These are phyloP conservation scores for Gisinianus flammeolus DNA, from an alignment of 2,888 invertebrate genomes.

Conservation along the genomic window DNA sequence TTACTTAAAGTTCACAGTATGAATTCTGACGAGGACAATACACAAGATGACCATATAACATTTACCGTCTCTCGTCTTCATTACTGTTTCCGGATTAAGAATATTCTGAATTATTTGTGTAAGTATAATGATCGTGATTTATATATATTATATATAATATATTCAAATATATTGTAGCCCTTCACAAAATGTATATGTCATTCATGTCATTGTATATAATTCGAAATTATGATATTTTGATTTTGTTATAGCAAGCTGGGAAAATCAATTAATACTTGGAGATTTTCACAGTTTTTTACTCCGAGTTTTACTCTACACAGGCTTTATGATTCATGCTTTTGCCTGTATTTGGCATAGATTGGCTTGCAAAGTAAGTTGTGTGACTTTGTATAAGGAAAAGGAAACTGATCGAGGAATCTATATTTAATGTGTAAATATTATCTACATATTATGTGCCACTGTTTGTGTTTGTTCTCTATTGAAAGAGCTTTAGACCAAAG, in stretches of 20 bases:
- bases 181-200: neutral
- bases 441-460: no score
- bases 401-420: neutral
- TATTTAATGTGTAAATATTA: neutral
- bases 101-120: slow-evolving; percentile 49
- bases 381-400: neutral
- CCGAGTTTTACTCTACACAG: slow-evolving; percentile 42
- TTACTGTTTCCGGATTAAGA: slow-evolving; percentile 50
- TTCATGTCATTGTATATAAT: slow-evolving; percentile 1
- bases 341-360: slow-evolving; percentile 55
- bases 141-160: no score
- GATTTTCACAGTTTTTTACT: slow-evolving; percentile 51
- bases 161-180: no score
- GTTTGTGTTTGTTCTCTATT: slow-evolving; percentile 16
- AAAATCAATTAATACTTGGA: slow-evolving; percentile 52
- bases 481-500: slow-evolving; percentile 47
- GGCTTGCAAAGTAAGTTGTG: slow-evolving; percentile 49
- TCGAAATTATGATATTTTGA: neutral
- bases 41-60: slow-evolving; percentile 36
- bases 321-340: slow-evolving; percentile 49
- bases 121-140: slow-evolving; percentile 13
- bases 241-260: slow-evolving; percentile 47
- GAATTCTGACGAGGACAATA: slow-evolving; percentile 35
- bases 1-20: slow-evolving; percentile 42
- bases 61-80: slow-evolving; percentile 50